phyloP scores from a whole-genome alignment of 2,888 invertebrate species.

The Conus canariensis region DNA sequence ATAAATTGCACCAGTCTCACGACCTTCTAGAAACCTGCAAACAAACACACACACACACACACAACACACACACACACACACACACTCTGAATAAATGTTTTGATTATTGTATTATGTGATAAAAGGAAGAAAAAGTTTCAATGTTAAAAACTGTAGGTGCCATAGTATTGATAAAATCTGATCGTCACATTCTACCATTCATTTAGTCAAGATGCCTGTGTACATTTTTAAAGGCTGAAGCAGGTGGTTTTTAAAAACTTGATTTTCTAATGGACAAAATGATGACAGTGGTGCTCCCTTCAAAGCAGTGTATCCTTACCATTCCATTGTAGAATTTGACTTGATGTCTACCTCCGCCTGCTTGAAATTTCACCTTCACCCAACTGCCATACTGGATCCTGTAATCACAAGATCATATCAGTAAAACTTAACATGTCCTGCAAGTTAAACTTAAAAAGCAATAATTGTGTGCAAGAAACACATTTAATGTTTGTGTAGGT shows the following conservation, averaged over 20 bases:
- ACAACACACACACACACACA: slow-evolving; percentile 10
- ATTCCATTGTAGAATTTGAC: slow-evolving; percentile 10
- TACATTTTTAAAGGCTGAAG: background rate
- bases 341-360: background rate
- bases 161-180: no score
- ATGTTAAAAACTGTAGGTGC: no score
- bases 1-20: background rate
- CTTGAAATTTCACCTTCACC: slow-evolving; percentile 3
- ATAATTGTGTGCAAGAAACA: background rate
- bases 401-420: no score
- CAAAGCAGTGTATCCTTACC: background rate
- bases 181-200: no score
- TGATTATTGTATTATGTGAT: background rate
- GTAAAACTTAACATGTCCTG: background rate
- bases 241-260: background rate
- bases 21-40: slow-evolving; percentile 20
- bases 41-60: background rate
- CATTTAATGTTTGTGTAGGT: background rate
- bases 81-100: background rate
- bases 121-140: background rate
- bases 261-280: background rate
- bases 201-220: no score
- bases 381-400: background rate
- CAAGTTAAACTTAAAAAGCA: background rate
- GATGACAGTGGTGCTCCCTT: background rate